Evolutionary conservation across 2,888 invertebrate species (phyloP), one percentile per base, ranked within the genome.

Genomic region (Leucania comma): DNA sequence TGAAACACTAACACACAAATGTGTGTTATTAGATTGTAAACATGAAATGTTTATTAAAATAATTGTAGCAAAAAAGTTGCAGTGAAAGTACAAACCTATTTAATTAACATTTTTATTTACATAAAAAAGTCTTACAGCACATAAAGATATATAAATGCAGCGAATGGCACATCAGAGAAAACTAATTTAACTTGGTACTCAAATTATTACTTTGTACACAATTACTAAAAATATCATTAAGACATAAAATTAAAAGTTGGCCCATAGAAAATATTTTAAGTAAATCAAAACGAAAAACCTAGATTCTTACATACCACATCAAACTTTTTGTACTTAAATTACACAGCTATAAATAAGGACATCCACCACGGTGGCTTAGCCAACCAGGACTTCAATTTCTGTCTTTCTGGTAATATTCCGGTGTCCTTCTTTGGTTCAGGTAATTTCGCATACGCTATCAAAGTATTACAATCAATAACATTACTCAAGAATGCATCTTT

Each of bases 331-430:
- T 12, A 48, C 51, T 22, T 20, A 53, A 59, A 26, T 85, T 87
- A 95, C 6, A 92, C 90, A 51, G 93, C 93, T 67, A 95, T 91
- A 72, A 95, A 93, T 73, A 93, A 70, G 24, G 95, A 91, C 87
- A 93, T 81, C 95, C 95, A 95, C 95, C 95, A 95, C 0, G 95
- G 95, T 2, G 95, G 95, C 50, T 91, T 95, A 3, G 89, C 74
- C 20, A 94, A 68, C 93, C 94, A 94, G 0, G 92, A 83, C 72
- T 94, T 93, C 42, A 95, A 75, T 74, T 90, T 93, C 4, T 84
- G 80, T 75, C 90, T 90, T 8, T 89, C 68, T n/a, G 95, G 95
- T 51, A 95, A 60, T 14, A 90, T 68, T 1, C 86, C 78, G 3
- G 77, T 80, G 12, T 88, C 84, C 57, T 88, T 88, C 69, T 90